Evolutionary conservation across 2,797 vertebrate genomes (phyloP).

Genomic region (Diplodus sargus): DNA sequence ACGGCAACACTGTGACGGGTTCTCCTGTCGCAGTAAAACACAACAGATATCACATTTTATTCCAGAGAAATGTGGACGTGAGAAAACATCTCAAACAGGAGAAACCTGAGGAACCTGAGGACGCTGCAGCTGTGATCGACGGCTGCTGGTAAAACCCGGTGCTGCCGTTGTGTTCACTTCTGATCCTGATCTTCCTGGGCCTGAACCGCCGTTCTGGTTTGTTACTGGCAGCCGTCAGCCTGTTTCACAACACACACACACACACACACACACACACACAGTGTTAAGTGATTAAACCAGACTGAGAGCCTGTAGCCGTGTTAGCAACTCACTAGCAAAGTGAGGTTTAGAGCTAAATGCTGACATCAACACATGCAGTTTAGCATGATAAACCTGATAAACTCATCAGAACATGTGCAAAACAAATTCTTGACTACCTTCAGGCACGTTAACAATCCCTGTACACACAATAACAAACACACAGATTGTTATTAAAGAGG

Average conservation of each 20-base stretch:
- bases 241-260: constrained; percentile 51
- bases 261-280: no score
- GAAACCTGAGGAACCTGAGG: constrained; percentile 89
- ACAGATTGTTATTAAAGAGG: no score
- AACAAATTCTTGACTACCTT: no score
- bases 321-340: no score
- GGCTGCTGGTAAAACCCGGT: constrained; percentile 82
- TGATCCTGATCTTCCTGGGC: constrained; percentile 78
- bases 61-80: neutral
- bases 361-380: no score
- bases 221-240: constrained; percentile 86
- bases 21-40: constrained; percentile 19
- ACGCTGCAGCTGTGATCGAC: constrained; percentile 72
- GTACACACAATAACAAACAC: no score
- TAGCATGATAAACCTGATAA: no score
- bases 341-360: no score
- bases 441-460: no score
- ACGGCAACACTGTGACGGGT: constrained; percentile 19
- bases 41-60: neutral
- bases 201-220: constrained; percentile 85
- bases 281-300: no score
- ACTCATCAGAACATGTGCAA: no score
- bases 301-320: no score
- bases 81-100: neutral
- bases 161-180: constrained; percentile 76